Conservation (phyloP, 92 coral and sea anemone species). For the Desmophyllum pertusum region DNA sequence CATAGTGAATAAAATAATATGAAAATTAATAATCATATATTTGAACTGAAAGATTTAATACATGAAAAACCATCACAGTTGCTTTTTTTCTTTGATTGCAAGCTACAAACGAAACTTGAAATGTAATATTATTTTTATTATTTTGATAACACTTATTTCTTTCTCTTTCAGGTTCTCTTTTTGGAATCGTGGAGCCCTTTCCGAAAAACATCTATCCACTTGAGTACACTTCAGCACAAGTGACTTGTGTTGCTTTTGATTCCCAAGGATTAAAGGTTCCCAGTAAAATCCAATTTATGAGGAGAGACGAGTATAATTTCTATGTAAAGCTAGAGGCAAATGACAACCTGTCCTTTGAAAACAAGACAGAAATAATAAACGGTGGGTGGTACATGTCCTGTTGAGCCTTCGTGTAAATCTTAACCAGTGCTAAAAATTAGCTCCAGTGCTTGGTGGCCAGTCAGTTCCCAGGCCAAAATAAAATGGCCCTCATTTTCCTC, state of each 20-base stretch:
- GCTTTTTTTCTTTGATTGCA: no score
- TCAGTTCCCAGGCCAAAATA: no score
- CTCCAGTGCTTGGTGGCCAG: no score
- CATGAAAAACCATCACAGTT: no score
- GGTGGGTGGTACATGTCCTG: not conserved
- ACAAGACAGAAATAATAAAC: not conserved
- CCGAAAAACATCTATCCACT: constrained; percentile 49
- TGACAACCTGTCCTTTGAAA: constrained; percentile 32
- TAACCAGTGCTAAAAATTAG: no score
- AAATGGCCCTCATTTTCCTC: no score
- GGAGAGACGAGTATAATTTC: constrained; percentile 6
- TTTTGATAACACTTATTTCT: not conserved
- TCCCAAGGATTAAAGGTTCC: not conserved
- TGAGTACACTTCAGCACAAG: constrained; percentile 31
- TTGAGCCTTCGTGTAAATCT: not conserved
- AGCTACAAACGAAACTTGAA: not conserved
- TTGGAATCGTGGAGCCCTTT: constrained; percentile 16
- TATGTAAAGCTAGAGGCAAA: not conserved
- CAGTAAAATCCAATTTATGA: constrained; percentile 25
- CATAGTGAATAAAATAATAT: no score
- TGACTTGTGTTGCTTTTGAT: constrained; percentile 22
- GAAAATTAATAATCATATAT: no score
- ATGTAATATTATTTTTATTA: not conserved
- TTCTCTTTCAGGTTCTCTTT: constrained; percentile 6
- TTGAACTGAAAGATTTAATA: no score